phyloP scores from a whole-genome alignment of 2,113 vertebrate species.

The Sinocyclocheilus grahami region DNA sequence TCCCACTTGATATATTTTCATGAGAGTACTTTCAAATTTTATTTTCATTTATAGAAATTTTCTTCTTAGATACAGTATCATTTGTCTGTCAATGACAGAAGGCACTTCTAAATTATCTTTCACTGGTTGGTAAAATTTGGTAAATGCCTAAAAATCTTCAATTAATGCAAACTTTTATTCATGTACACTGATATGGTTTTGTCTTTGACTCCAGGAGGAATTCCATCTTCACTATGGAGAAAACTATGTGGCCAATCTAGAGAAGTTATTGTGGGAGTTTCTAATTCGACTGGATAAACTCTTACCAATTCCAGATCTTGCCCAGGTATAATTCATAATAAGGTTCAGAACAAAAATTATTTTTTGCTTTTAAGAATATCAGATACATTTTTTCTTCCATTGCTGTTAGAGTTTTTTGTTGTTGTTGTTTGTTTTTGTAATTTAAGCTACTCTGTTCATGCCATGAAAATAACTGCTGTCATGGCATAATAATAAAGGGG shows the following conservation, averaged over 20 bases:
- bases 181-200: background rate
- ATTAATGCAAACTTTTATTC: background rate
- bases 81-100: background rate
- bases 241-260: slow-evolving; percentile 75
- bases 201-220: slow-evolving; percentile 67
- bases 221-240: slow-evolving; percentile 79
- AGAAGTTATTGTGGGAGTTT: slow-evolving; percentile 85
- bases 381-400: background rate
- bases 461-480: background rate
- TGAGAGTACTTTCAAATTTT: background rate
- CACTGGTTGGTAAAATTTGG: background rate
- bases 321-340: slow-evolving; percentile 65
- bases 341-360: background rate
- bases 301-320: slow-evolving; percentile 72
- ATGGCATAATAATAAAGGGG: no score
- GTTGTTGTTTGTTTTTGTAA: background rate
- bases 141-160: background rate
- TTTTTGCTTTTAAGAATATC: background rate
- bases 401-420: background rate
- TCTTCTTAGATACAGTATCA: background rate
- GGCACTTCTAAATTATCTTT: background rate
- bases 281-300: slow-evolving; percentile 79
- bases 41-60: background rate
- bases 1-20: background rate
- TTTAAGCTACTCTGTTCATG: background rate